A percentile compares a stretch with the other conserved stretches of the same genome.
These are phyloP conservation scores for Temnopleurus reevesii DNA, from an alignment of 53 echinoderm and acorn worm genomes.

Conservation along the genomic window DNA sequence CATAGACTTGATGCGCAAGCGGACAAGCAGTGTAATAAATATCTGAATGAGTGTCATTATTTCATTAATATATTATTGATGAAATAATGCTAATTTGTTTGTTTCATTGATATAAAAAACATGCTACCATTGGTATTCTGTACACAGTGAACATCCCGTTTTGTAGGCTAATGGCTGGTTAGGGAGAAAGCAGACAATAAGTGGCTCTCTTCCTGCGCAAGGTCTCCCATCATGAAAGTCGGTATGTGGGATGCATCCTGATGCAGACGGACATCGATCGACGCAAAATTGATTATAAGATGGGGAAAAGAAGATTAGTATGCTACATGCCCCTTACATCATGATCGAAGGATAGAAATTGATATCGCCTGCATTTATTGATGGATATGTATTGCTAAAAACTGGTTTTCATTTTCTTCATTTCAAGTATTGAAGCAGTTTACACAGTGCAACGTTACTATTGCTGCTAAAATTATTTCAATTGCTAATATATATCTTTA, in stretches of 20 bases:
- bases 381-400: slow-evolving; percentile 36
- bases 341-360: slow-evolving; percentile 10
- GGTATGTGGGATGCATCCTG: background rate
- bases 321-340: background rate
- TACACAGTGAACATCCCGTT: background rate
- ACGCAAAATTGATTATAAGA: slow-evolving; percentile 4
- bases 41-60: too few species aligned
- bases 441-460: too few species aligned
- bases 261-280: slow-evolving; percentile 23
- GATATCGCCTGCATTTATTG: background rate
- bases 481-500: too few species aligned
- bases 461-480: too few species aligned
- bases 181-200: background rate
- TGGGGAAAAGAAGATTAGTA: slow-evolving; percentile 2
- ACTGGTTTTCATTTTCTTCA: too few species aligned
- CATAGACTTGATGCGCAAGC: too few species aligned
- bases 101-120: background rate
- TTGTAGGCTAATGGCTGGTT: slow-evolving; percentile 27
- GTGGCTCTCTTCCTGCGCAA: background rate
- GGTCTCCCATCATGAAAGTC: background rate
- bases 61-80: too few species aligned
- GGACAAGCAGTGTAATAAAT: too few species aligned
- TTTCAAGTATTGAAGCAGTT: too few species aligned
- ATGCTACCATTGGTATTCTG: background rate
- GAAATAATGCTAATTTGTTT: too few species aligned